These are phyloP conservation scores for Atta colombica DNA, from an alignment of 1,140 invertebrate species.

Conservation along the genomic window DNA sequence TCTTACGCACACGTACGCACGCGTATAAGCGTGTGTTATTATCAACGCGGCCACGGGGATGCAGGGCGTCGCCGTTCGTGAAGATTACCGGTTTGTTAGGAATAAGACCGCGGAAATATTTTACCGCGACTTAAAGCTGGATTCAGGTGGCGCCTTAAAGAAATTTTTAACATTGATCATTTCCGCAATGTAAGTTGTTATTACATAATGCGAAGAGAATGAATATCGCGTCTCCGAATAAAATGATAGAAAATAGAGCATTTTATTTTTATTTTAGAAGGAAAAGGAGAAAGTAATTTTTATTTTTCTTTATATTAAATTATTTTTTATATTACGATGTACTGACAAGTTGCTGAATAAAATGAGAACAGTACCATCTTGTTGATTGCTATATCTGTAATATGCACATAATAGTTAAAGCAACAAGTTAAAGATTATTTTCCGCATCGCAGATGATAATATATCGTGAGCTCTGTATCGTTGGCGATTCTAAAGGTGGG, in stretches of 20 bases:
- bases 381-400: background rate
- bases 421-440: conserved; percentile 14
- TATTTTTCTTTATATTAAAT: background rate
- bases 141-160: background rate
- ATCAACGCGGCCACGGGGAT: conserved; percentile 66
- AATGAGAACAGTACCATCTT: background rate
- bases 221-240: background rate
- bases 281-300: background rate
- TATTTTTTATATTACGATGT: background rate
- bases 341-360: background rate
- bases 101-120: conserved; percentile 52
- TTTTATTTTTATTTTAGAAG: background rate
- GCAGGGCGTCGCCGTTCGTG: conserved; percentile 67
- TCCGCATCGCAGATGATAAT: conserved; percentile 7
- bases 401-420: background rate
- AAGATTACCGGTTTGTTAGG: conserved; percentile 41
- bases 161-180: conserved; percentile 11
- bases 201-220: background rate
- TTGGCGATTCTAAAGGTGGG: conserved; percentile 43
- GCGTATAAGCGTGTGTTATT: conserved; percentile 73
- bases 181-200: background rate
- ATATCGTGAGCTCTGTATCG: background rate
- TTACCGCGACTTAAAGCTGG: conserved; percentile 10
- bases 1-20: conserved; percentile 61
- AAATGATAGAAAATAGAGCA: background rate